Base-by-base conservation (phyloP, 2,888 invertebrate genomes). In the Rhopalosiphum nymphaeae region DNA sequence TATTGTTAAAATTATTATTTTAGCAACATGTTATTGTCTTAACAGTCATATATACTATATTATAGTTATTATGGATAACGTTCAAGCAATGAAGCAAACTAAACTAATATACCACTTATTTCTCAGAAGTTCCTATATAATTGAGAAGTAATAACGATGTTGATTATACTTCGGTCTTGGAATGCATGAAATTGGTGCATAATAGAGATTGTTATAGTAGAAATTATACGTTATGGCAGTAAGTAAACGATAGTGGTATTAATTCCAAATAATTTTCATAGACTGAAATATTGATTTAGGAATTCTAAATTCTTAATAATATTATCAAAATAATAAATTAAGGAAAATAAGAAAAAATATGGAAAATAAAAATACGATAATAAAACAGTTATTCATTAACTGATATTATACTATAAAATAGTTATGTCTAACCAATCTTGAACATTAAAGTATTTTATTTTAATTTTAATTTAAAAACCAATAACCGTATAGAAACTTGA, bases 91-190 rank as follows among this genome's bases (percentile, higher is more conserved):
- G 44, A 44, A 89, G 61, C 92, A 56, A 89, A 92, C 88, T 92
- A 88, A 92, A 67, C 67, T 88, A 92, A 89, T 89, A n/a, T 44
- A 92, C 53, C 53, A n/a, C 13, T 56, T 56, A 56, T n/a, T 78
- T 92, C 67, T 78, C 44, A 53, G 89, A 89, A 89, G 78, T 92
- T 92, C 26, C 10, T 78, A 56, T 89, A 53, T 92, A 92, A 92
- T 92, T 92, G 92, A 92, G 88, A 92, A 92, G 88, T 92, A 88
- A 78, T 78, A 89, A 78, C 78, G 78, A 42, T 92, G 88, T 92
- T 92, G 92, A 92, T 92, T 92, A 89, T 89, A 92, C 44, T 78
- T 89, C n/a, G 88, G 21, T 53, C 53, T 53, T 53, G 53, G 88
- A 92, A 92, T 92, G 78, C 56, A 91, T 46, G 57, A 53, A 46